These are phyloP conservation scores for Neotoma lepida DNA, from an alignment of 2,113 vertebrate genomes.

Conservation along the genomic window DNA sequence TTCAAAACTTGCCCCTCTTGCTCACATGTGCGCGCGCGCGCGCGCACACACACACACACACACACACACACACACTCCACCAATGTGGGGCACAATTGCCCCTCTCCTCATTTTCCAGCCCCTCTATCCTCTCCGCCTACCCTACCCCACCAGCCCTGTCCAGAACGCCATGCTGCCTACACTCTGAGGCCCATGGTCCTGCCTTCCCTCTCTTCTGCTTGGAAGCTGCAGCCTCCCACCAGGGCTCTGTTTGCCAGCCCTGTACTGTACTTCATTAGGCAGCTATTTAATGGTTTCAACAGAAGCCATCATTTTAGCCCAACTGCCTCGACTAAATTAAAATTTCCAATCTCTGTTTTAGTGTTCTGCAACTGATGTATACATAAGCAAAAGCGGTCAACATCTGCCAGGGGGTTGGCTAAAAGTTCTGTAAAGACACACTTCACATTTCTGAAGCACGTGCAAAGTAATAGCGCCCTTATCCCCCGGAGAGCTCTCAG, in stretches of 20 bases:
- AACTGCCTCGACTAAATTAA: constrained; percentile 93
- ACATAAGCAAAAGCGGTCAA: constrained; percentile 90
- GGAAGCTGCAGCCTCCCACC: constrained; percentile 84
- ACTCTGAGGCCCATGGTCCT: constrained; percentile 72
- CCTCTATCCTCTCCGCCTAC: not conserved
- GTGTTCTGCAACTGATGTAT: constrained; percentile 91
- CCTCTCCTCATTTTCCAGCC: not conserved
- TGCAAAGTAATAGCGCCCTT: constrained; percentile 89
- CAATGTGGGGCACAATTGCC: accelerated
- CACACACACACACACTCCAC: not conserved
- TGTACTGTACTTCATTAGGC: constrained; percentile 91
- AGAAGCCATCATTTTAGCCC: constrained; percentile 93
- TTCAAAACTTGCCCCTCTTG: not conserved
- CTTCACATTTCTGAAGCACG: constrained; percentile 91
- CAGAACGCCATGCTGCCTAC: constrained; percentile 71
- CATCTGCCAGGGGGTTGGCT: constrained; percentile 92
- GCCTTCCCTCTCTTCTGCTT: constrained; percentile 84
- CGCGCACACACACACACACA: not conserved
- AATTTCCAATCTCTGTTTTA: constrained; percentile 92
- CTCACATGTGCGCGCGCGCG: accelerated
- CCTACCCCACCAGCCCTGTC: constrained; percentile 66
- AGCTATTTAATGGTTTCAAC: constrained; percentile 91
- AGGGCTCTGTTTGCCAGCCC: constrained; percentile 86
- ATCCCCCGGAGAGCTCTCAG: constrained; percentile 89
- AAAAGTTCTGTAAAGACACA: constrained; percentile 90